A percentile compares a stretch with the other conserved stretches of the same genome.
These are phyloP conservation scores for Ataeniobius toweri DNA, from an alignment of 2,797 vertebrate species.

Conservation along the genomic window DNA sequence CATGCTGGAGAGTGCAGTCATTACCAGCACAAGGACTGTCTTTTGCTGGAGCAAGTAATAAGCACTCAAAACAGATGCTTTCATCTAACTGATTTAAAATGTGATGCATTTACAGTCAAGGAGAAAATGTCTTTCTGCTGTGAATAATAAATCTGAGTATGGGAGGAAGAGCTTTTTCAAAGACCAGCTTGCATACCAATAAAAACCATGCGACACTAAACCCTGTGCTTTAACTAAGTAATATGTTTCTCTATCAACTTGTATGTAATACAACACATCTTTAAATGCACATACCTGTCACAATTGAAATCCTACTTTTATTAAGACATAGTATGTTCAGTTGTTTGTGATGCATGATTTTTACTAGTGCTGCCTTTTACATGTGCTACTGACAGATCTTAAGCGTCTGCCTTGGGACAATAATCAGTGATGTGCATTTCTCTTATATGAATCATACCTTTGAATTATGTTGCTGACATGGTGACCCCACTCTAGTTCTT, in stretches of 20 bases:
- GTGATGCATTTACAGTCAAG: conserved; percentile 59
- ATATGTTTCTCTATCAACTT: conserved; percentile 13
- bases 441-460: not conserved
- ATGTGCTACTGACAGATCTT: not conserved
- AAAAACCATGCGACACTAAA: conserved; percentile 22
- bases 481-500: not conserved
- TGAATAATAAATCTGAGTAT: conserved; percentile 56
- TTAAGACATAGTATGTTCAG: not conserved
- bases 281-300: conserved; percentile 3
- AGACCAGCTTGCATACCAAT: conserved; percentile 17
- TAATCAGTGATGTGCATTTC: not conserved
- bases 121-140: conserved; percentile 54
- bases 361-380: not conserved
- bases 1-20: conserved; percentile 67
- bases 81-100: conserved; percentile 75
- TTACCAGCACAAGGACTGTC: conserved; percentile 64
- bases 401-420: not conserved
- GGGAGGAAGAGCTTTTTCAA: conserved; percentile 38
- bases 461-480: not conserved
- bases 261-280: conserved; percentile 6
- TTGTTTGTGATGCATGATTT: not conserved
- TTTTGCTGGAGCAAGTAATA: conserved; percentile 71
- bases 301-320: not conserved
- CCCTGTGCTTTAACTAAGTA: conserved; percentile 11
- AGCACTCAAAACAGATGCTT: conserved; percentile 75